Conservation (phyloP, 1,140 invertebrate genomes). For the Pemphigus obesinymphae region DNA sequence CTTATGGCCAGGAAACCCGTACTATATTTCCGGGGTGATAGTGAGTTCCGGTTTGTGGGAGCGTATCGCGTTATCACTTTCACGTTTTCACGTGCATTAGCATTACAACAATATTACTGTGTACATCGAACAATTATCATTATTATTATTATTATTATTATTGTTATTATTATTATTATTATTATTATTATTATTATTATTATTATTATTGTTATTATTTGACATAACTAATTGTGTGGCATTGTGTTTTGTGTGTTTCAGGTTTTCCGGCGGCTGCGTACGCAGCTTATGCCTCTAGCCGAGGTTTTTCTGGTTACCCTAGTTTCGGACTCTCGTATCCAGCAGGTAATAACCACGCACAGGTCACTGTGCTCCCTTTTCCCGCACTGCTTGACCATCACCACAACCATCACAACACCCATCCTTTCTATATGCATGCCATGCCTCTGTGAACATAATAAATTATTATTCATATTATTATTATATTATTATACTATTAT, state of each 20-base stretch:
- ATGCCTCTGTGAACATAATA: constrained; percentile 70
- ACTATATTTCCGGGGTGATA: too few species aligned
- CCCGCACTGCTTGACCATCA: constrained; percentile 63
- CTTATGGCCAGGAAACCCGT: too few species aligned
- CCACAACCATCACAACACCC: constrained; percentile 53
- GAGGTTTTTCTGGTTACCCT: constrained; percentile 91
- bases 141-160: background rate
- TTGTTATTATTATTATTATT: background rate
- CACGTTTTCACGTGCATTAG: too few species aligned
- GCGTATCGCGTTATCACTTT: too few species aligned
- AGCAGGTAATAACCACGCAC: constrained; percentile 70
- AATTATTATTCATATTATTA: background rate
- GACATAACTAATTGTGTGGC: background rate
- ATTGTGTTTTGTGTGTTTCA: constrained; percentile 58
- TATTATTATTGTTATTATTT: background rate
- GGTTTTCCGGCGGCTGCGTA: constrained; percentile 89
- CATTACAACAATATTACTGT: too few species aligned
- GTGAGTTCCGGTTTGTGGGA: too few species aligned
- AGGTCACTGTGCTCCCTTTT: constrained; percentile 55
- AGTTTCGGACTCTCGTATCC: constrained; percentile 93
- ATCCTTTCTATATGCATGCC: constrained; percentile 64
- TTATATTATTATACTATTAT: background rate
- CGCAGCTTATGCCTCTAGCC: constrained; percentile 87
- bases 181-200: background rate
- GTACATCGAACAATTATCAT: too few species aligned